Evolutionary conservation across 1,140 invertebrate genomes (phyloP).

Genomic region (Drosophila fuyamai): DNA sequence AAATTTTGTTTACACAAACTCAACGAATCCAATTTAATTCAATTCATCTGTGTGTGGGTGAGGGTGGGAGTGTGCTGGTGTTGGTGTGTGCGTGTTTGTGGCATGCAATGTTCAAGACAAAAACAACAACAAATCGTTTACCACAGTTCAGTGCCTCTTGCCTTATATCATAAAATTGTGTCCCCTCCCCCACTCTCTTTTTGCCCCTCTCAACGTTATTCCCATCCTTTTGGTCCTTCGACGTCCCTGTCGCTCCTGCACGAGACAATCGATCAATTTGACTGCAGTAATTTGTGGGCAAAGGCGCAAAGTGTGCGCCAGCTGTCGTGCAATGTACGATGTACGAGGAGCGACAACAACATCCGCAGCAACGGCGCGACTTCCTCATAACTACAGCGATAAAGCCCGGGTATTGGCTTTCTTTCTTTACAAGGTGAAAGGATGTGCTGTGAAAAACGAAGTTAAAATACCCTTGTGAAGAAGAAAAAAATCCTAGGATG

Average conservation of each 20-base stretch:
- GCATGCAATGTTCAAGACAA: conserved; percentile 63
- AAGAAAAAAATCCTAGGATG: background rate
- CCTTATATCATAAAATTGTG: conserved; percentile 76
- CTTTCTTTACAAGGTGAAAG: background rate
- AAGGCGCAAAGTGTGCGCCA: conserved; percentile 74
- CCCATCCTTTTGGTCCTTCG: conserved; percentile 11
- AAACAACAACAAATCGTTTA: conserved; percentile 81
- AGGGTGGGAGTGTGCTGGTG: conserved; percentile 7
- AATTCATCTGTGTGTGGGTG: conserved; percentile 63
- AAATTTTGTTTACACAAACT: conserved; percentile 83
- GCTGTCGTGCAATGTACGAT: conserved; percentile 59
- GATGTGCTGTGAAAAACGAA: conserved; percentile 8
- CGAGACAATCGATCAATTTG: conserved; percentile 79
- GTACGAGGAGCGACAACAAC: conserved; percentile 29
- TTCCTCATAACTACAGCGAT: conserved; percentile 34
- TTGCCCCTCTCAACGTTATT: conserved; percentile 20
- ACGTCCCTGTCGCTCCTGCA: conserved; percentile 37
- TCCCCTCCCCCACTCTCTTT: background rate
- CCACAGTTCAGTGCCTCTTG: conserved; percentile 73
- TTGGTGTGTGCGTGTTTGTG: conserved; percentile 46
- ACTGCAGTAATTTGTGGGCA: conserved; percentile 81
- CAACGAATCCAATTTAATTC: conserved; percentile 83
- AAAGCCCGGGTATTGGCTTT: conserved; percentile 32
- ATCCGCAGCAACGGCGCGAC: conserved; percentile 36
- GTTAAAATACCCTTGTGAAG: conserved; percentile 10